These are phyloP conservation scores for Nestor notabilis DNA, from an alignment of 2,113 vertebrate genomes.

Conservation along the genomic window DNA sequence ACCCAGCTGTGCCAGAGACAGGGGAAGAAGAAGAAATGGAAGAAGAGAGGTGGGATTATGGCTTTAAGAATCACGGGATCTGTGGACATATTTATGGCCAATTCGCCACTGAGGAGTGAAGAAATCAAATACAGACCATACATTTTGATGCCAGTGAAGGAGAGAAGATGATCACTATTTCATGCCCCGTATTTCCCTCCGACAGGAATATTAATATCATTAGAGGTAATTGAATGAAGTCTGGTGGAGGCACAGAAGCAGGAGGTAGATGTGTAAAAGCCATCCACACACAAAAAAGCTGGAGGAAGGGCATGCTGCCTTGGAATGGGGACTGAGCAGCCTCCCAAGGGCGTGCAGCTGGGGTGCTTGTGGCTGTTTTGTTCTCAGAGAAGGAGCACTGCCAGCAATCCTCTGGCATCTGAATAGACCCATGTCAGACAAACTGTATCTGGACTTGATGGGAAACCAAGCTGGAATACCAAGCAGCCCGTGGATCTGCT, in stretches of 20 bases:
- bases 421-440: slow-evolving; percentile 31
- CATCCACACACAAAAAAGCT: not conserved
- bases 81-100: not conserved
- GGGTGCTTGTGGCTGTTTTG: slow-evolving; percentile 45
- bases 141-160: not conserved
- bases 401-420: slow-evolving; percentile 35
- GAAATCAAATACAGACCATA: not conserved
- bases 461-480: slow-evolving; percentile 8
- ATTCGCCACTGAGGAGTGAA: not conserved
- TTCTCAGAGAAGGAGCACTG: slow-evolving; percentile 40
- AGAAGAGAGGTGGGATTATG: not conserved
- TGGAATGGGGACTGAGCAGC: slow-evolving; percentile 4
- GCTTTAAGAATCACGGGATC: not conserved
- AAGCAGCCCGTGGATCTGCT: slow-evolving; percentile 19
- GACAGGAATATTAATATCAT: not conserved
- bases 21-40: not conserved
- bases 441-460: slow-evolving; percentile 18
- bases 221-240: not conserved
- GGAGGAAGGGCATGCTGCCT: slow-evolving; percentile 51
- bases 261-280: slow-evolving; percentile 29
- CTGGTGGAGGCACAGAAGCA: not conserved
- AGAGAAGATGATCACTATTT: not conserved
- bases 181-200: not conserved
- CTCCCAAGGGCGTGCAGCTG: slow-evolving; percentile 44
- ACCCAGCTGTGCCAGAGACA: not conserved